A percentile compares a stretch with the other conserved stretches of the same genome.
Conservation (phyloP, 2,113 vertebrate species). For the Engystomops pustulosus region DNA sequence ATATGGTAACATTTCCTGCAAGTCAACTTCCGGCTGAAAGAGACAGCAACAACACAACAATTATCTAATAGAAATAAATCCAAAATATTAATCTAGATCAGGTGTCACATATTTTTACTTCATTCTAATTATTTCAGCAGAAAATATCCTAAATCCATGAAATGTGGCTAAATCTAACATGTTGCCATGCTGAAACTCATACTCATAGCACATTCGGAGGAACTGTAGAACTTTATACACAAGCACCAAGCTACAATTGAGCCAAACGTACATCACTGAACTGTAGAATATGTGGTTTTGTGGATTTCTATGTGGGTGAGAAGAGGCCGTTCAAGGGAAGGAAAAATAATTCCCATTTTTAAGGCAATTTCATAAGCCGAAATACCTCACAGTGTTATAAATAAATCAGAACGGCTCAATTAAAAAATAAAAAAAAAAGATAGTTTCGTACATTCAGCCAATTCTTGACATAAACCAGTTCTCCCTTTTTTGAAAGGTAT, state of each 20-base stretch:
- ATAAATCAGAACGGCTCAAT: conserved; percentile 67
- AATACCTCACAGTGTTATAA: conserved; percentile 66
- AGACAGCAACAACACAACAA: no score
- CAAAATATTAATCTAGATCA: no score
- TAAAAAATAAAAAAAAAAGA: conserved; percentile 41
- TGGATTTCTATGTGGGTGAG: conserved; percentile 71
- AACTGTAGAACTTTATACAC: conserved; percentile 28
- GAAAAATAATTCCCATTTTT: conserved; percentile 67
- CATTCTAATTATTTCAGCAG: background rate
- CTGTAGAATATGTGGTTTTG: conserved; percentile 71
- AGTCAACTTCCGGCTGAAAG: no score
- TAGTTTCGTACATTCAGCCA: conserved; percentile 62
- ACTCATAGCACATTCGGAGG: background rate
- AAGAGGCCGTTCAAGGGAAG: conserved; percentile 71
- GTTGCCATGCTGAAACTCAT: background rate
- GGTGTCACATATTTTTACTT: no score
- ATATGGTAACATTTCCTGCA: no score
- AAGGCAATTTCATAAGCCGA: conserved; percentile 61
- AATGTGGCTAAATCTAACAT: background rate
- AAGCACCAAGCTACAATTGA: conserved; percentile 51
- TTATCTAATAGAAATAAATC: no score
- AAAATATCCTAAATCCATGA: background rate
- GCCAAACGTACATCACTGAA: conserved; percentile 74
- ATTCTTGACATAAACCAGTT: conserved; percentile 64
- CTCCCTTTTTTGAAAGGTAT: conserved; percentile 49